Evolutionary conservation across 2,797 vertebrate genomes (phyloP).

Genomic region (Pantherophis vulpinus): DNA sequence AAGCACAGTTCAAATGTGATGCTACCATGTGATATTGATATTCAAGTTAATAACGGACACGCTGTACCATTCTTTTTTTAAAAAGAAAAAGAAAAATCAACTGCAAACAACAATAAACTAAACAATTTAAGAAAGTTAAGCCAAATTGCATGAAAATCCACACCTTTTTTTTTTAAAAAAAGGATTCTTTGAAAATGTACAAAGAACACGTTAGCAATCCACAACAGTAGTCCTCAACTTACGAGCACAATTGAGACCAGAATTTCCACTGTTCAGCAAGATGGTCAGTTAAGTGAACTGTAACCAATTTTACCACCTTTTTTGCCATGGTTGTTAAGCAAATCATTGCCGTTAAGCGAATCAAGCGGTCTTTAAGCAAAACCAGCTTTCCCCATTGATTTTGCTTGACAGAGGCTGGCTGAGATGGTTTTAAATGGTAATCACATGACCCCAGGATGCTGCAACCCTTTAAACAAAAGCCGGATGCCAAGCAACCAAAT

Average conservation of each 20-base stretch:
- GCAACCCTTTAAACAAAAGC: not conserved
- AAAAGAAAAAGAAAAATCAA: not conserved
- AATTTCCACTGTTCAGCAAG: no score
- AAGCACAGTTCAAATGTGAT: not conserved
- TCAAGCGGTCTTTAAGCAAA: not conserved
- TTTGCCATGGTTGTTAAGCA: not conserved
- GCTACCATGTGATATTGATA: not conserved
- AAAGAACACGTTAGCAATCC: not conserved
- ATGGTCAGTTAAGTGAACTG: not conserved
- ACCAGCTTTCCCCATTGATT: not conserved
- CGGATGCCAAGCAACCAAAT: not conserved
- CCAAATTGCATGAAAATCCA: not conserved
- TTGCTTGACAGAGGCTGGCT: not conserved
- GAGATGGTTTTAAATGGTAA: not conserved
- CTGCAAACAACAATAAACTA: not conserved
- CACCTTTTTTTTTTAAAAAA: not conserved
- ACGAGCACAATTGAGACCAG: not conserved
- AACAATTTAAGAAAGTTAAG: not conserved
- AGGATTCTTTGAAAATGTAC: not conserved
- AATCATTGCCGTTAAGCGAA: not conserved
- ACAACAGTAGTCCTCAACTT: not conserved
- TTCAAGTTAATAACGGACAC: not conserved
- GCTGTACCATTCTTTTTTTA: not conserved
- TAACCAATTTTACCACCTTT: not conserved
- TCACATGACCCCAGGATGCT: not conserved